A percentile compares a stretch with the other conserved stretches of the same genome.
Evolutionary conservation across 2,888 invertebrate species (phyloP).

Genomic region (Galerucella pusilla): DNA sequence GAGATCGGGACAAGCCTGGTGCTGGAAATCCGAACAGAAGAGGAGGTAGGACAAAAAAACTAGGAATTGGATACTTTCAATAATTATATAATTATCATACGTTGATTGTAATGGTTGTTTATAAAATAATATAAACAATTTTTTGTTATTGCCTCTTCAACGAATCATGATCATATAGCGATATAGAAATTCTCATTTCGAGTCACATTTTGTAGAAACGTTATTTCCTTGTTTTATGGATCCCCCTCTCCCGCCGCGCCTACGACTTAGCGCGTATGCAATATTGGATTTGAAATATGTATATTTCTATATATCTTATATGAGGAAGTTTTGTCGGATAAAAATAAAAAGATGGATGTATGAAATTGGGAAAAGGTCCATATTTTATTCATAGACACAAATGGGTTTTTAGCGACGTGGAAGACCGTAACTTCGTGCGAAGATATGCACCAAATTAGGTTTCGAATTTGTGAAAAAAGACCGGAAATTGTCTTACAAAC

Average conservation of each 20-base stretch:
- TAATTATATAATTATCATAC: background rate
- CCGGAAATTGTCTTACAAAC: background rate
- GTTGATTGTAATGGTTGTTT: background rate
- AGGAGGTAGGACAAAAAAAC: too few relatives aligned
- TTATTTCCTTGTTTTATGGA: background rate
- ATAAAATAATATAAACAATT: background rate
- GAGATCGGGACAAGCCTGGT: too few relatives aligned
- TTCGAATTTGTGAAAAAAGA: background rate
- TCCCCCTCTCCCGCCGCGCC: background rate
- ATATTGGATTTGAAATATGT: constrained; percentile 34
- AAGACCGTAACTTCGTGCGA: background rate
- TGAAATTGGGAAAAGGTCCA: constrained; percentile 5
- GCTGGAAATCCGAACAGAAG: too few relatives aligned
- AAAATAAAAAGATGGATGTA: constrained; percentile 7
- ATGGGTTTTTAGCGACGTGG: constrained; percentile 9
- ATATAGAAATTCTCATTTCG: background rate
- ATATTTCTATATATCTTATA: constrained; percentile 24
- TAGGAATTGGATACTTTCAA: too few relatives aligned
- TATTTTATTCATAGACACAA: constrained; percentile 13
- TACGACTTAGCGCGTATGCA: constrained; percentile 13
- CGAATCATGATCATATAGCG: background rate
- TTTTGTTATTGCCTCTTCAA: background rate
- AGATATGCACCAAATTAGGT: background rate
- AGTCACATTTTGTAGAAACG: background rate
- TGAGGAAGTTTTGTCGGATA: constrained; percentile 1